Evolutionary conservation across 2,888 invertebrate genomes (phyloP).

Genomic region (Scrobipalpa atriplicella): DNA sequence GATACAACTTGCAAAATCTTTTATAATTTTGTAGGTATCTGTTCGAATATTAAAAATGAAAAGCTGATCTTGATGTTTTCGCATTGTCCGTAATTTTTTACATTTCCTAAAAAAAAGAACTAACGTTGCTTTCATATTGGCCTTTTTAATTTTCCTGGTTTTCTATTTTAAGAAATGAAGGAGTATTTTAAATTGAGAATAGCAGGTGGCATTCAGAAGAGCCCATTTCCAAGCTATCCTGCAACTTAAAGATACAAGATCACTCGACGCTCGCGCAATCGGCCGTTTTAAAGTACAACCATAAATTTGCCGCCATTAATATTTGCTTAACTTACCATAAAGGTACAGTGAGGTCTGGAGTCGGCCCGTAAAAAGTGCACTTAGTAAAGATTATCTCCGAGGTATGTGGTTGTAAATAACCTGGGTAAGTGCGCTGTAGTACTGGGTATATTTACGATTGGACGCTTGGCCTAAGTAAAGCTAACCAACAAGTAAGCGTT

Average conservation of each 20-base stretch:
- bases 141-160: no score
- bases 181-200: no score
- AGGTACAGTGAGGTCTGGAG: slow-evolving; percentile 36
- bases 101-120: no score
- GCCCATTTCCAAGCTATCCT: neutral
- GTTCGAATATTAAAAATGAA: no score
- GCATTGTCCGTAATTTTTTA: no score
- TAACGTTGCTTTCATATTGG: no score
- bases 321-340: slow-evolving; percentile 72
- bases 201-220: no score
- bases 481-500: slow-evolving; percentile 37
- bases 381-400: slow-evolving; percentile 65
- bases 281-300: slow-evolving; percentile 42
- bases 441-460: slow-evolving; percentile 56
- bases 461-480: slow-evolving; percentile 34
- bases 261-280: slow-evolving; percentile 25
- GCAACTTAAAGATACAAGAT: neutral
- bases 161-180: no score
- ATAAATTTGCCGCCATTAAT: slow-evolving; percentile 68
- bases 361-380: slow-evolving; percentile 53
- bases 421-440: slow-evolving; percentile 49
- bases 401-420: slow-evolving; percentile 63
- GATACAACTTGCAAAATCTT: no score
- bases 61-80: no score
- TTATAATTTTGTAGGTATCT: no score